phyloP scores from a whole-genome alignment of 2,888 invertebrate genomes.

The Xiphydria camelus region DNA sequence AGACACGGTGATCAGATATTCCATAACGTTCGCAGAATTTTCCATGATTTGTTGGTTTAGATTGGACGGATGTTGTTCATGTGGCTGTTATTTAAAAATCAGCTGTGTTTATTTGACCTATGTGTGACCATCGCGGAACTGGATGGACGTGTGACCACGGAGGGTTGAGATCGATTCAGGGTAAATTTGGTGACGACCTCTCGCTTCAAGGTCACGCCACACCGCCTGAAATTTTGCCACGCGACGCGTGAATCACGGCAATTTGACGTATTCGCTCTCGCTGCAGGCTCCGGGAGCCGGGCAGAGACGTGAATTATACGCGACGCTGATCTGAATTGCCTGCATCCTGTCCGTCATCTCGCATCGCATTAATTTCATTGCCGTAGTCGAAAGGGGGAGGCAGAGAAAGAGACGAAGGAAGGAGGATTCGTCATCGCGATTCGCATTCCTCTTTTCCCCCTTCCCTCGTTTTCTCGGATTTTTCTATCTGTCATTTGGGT shows the following conservation, averaged over 20 bases:
- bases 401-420: constrained; percentile 27
- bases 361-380: constrained; percentile 50
- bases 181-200: no score
- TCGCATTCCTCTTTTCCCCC: not conserved
- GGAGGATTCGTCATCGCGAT: not conserved
- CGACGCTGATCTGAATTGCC: constrained; percentile 49
- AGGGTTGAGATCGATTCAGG: no score
- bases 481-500: no score
- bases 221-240: constrained; percentile 32
- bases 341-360: constrained; percentile 50
- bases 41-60: no score
- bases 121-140: no score
- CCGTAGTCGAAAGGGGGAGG: constrained; percentile 30
- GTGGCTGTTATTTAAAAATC: no score
- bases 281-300: constrained; percentile 28
- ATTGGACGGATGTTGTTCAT: no score
- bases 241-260: constrained; percentile 33
- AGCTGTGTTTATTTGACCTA: no score
- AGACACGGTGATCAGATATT: no score
- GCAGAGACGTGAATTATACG: constrained; percentile 27
- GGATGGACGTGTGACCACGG: no score
- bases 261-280: constrained; percentile 33
- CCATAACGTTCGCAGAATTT: no score
- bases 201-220: constrained; percentile 43
- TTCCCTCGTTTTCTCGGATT: not conserved